Conservation (phyloP, 2,113 vertebrate genomes). For the Tricholaema leucomelas region DNA sequence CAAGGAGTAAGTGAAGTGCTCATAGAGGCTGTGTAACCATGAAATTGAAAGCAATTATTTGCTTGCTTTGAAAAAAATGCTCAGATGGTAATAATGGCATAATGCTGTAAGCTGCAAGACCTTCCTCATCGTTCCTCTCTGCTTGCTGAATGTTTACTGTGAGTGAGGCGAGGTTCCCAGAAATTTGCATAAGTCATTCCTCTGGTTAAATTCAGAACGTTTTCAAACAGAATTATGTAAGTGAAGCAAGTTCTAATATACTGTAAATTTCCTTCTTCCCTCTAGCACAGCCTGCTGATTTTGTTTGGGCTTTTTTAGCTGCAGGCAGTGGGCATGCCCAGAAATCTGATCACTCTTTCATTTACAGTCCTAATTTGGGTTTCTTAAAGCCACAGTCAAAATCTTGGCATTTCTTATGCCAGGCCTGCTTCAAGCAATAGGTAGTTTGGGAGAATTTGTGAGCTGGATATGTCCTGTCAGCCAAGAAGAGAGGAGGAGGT, state of each 20-base stretch:
- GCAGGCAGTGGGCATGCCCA: not conserved
- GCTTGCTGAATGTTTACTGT: not conserved
- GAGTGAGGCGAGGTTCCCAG: not conserved
- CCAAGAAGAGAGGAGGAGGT: not conserved
- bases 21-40: not conserved
- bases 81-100: slow-evolving; percentile 26
- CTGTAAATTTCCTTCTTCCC: not conserved
- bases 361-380: not conserved
- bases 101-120: not conserved
- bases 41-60: slow-evolving; percentile 65
- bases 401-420: not conserved
- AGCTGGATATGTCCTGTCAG: not conserved
- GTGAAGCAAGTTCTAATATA: not conserved
- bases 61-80: slow-evolving; percentile 43
- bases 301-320: not conserved
- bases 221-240: not conserved
- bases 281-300: not conserved
- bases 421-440: not conserved
- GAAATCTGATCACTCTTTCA: not conserved
- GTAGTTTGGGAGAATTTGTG: rapidly evolving
- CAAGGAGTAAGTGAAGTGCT: slow-evolving; percentile 1
- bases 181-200: not conserved
- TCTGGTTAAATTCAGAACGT: not conserved
- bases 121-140: not conserved
- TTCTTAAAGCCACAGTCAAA: not conserved